A percentile compares a stretch with the other conserved stretches of the same genome.
phyloP scores from a whole-genome alignment of 2,797 vertebrate species.

The Orientallactaga sibirica region DNA sequence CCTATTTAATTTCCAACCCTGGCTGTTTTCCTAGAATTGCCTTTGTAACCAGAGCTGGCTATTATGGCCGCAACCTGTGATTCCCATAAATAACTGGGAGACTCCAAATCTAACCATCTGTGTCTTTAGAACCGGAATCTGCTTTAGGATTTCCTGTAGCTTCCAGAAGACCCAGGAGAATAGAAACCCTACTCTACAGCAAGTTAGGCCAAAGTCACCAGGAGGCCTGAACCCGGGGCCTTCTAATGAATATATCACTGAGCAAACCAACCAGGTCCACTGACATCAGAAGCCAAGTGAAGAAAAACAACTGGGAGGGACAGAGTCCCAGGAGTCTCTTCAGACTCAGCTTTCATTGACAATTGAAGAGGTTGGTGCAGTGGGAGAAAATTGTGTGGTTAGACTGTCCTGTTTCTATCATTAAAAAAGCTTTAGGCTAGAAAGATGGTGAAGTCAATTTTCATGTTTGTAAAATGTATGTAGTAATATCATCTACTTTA shows the following conservation, averaged over 20 bases:
- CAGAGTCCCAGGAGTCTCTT: not conserved
- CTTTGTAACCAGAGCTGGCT: constrained; percentile 62
- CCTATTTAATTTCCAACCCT: constrained; percentile 39
- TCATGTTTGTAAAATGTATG: not conserved
- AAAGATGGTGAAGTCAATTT: not conserved
- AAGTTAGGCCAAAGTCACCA: not conserved
- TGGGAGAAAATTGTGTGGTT: not conserved
- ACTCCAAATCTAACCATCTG: not conserved
- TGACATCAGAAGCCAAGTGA: not conserved
- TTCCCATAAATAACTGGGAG: constrained; percentile 71
- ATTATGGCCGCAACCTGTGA: constrained; percentile 52
- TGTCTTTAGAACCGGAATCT: constrained; percentile 66
- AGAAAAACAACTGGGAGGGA: not conserved
- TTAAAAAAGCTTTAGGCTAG: not conserved
- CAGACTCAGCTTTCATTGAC: not conserved
- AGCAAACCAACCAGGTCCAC: not conserved
- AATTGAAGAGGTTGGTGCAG: not conserved
- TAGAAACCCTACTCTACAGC: not conserved
- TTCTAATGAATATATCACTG: not conserved
- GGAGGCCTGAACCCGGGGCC: not conserved
- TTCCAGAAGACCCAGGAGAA: not conserved
- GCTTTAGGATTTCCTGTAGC: not conserved
- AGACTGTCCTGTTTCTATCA: not conserved
- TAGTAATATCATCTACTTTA: not conserved
- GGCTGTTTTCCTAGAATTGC: constrained; percentile 39